phyloP scores from a whole-genome alignment of 2,888 invertebrate genomes.

The Dryomyza anilis region DNA sequence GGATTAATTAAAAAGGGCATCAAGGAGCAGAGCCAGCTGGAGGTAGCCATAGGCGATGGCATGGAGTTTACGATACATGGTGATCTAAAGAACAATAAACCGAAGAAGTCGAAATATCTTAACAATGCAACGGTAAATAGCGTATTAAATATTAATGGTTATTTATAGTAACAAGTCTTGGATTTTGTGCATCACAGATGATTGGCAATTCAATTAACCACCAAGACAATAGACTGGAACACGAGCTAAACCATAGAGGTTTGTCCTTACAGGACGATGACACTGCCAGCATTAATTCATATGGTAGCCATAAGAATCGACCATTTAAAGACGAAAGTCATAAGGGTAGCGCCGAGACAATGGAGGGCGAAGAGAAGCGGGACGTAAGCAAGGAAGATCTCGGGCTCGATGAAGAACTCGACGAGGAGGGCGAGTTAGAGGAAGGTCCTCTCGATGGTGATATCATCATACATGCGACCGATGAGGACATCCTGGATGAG shows the following conservation, averaged over 20 bases:
- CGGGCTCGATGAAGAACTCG: constrained; percentile 74
- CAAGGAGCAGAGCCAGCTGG: constrained; percentile 86
- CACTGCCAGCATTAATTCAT: constrained; percentile 87
- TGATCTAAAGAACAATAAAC: constrained; percentile 81
- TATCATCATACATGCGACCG: constrained; percentile 75
- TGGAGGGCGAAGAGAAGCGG: constrained; percentile 87
- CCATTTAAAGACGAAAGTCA: constrained; percentile 90
- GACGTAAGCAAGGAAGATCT: constrained; percentile 90
- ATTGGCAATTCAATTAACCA: constrained; percentile 81
- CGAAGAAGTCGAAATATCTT: constrained; percentile 80
- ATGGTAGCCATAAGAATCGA: constrained; percentile 89
- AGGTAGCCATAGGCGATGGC: constrained; percentile 90
- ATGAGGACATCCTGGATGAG: constrained; percentile 82
- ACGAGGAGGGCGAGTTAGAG: constrained; percentile 68
- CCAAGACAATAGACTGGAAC: constrained; percentile 76
- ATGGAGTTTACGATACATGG: constrained; percentile 94
- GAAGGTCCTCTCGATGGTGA: constrained; percentile 70
- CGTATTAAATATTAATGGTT: not conserved
- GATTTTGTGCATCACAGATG: constrained; percentile 48
- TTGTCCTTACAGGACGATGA: constrained; percentile 76
- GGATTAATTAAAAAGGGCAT: constrained; percentile 85
- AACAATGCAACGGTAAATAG: constrained; percentile 73
- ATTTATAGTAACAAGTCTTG: not conserved
- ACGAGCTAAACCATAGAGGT: constrained; percentile 76
- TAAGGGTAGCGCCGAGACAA: constrained; percentile 84